Evolutionary conservation across 2,797 vertebrate genomes (phyloP).

Genomic region (Melanotaenia pygmaea): DNA sequence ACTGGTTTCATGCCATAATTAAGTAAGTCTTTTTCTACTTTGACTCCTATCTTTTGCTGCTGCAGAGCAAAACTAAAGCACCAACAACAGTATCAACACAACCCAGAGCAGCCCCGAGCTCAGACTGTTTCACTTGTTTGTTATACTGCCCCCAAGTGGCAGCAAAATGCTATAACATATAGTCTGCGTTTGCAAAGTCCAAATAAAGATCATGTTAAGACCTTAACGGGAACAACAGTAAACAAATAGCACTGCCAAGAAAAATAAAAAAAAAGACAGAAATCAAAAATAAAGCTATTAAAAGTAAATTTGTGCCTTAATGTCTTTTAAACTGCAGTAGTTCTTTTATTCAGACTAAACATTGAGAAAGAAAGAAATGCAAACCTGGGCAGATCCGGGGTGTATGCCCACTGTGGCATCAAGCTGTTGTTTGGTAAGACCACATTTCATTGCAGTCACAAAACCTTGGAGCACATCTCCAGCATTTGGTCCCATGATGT

Average conservation of each 20-base stretch:
- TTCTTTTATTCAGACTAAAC: background rate
- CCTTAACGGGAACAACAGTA: background rate
- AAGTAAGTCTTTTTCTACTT: too few species aligned
- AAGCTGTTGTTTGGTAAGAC: constrained; percentile 85
- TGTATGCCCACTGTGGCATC: constrained; percentile 85
- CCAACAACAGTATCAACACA: too few species aligned
- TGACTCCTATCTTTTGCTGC: too few species aligned
- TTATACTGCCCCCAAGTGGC: too few species aligned
- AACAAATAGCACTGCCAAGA: background rate
- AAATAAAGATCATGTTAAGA: too few species aligned
- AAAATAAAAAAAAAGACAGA: constrained; percentile 3
- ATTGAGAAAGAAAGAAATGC: background rate
- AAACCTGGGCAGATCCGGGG: constrained; percentile 87
- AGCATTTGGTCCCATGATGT: constrained; percentile 86
- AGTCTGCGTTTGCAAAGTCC: too few species aligned
- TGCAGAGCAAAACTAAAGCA: too few species aligned
- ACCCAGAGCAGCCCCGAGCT: too few species aligned
- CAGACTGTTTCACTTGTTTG: too few species aligned
- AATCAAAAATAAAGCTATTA: constrained; percentile 11
- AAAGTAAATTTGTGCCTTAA: background rate
- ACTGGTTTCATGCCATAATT: too few species aligned
- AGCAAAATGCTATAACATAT: too few species aligned
- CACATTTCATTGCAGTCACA: constrained; percentile 84
- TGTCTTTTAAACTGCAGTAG: background rate
- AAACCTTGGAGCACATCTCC: constrained; percentile 89